Evolutionary conservation across 1,140 invertebrate genomes (phyloP).

Genomic region (Drosophila melanogaster): Release_6_plus_ISO1_MT NT_033779.5:18793001-18793500

Average conservation of each 20-base stretch:
- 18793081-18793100: conserved; percentile 22
- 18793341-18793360: conserved; percentile 56
- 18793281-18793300: conserved; percentile 2
- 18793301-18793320: conserved; percentile 22
- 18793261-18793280: neutral
- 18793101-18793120: conserved; percentile 52
- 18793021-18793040: conserved; percentile 17
- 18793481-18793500: neutral
- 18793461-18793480: conserved; percentile 46
- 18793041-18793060: conserved; percentile 30
- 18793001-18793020: conserved; percentile 62
- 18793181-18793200: conserved; percentile 51
- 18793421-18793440: conserved; percentile 7
- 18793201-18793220: conserved; percentile 40
- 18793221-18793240: conserved; percentile 15
- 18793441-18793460: conserved; percentile 46
- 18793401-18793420: conserved; percentile 15
- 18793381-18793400: conserved; percentile 60
- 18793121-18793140: conserved; percentile 66
- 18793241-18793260: too few relatives aligned
- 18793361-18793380: conserved; percentile 84
- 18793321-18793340: conserved; percentile 70
- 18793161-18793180: conserved; percentile 39
- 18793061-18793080: conserved; percentile 57
- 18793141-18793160: conserved; percentile 58